Conservation (phyloP, 2,888 invertebrate species). For the Druceiella hillmani region DNA sequence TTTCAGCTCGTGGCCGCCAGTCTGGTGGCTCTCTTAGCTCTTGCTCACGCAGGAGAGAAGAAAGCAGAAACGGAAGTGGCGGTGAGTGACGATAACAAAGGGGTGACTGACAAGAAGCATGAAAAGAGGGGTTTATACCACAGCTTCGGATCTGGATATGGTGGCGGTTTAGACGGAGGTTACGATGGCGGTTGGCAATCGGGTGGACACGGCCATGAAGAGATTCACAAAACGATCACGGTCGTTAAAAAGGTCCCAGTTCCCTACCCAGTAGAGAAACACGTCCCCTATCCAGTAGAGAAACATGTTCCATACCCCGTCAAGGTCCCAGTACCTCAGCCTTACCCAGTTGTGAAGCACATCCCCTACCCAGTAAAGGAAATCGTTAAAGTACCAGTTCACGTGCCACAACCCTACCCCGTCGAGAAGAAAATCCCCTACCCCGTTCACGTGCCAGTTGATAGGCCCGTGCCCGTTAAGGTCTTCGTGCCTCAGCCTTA, state of each 20-base stretch:
- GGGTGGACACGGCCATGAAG: constrained; percentile 43
- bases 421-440: constrained; percentile 57
- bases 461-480: constrained; percentile 48
- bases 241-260: constrained; percentile 68
- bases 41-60: constrained; percentile 54
- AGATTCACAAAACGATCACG: constrained; percentile 62
- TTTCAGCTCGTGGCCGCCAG: constrained; percentile 53
- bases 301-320: constrained; percentile 57
- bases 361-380: constrained; percentile 64
- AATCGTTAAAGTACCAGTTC: constrained; percentile 54
- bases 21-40: constrained; percentile 58
- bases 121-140: constrained; percentile 72
- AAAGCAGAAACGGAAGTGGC: constrained; percentile 54
- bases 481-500: constrained; percentile 54
- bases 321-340: constrained; percentile 62
- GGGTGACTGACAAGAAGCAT: constrained; percentile 56
- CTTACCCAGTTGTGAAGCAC: constrained; percentile 62
- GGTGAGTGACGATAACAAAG: constrained; percentile 48
- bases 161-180: constrained; percentile 34
- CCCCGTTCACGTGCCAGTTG: constrained; percentile 49
- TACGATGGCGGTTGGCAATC: constrained; percentile 30
- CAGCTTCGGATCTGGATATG: constrained; percentile 49
- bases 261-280: constrained; percentile 69
- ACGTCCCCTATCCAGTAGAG: constrained; percentile 62
- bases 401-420: constrained; percentile 65